Evolutionary conservation across 2,113 vertebrate species (phyloP), one percentile per base, ranked within the genome.

Genomic region (Leiothrix lutea): DNA sequence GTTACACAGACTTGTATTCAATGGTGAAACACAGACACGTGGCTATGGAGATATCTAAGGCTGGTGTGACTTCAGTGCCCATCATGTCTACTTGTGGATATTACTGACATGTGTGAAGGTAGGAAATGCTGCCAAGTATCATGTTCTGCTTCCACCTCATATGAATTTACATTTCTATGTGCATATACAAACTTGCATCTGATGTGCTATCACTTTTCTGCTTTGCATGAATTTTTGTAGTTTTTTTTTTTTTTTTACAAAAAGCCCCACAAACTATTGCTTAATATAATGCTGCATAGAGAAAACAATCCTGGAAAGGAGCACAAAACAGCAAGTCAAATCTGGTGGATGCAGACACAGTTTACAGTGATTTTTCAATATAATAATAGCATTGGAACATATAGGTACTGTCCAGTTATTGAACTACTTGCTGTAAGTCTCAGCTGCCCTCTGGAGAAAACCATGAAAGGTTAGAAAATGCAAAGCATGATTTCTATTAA

Each of bases 1-100:
- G 57, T 26, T 33, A 84, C 14, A 64, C 29, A 35, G 28, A 40
- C 12, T 48, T 14, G 6, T 40, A 73, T 7, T 61, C 7, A 66
- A 2, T 18, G 14, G 42, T 35, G 56, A 89, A 92, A 88, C 1
- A 4, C 0, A 81, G 29, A 50, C 12, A 45, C 2, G 4, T 0
- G 1, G 19, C 54, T 31, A 56, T 12, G 29, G 29, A 87, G 53
- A 71, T 20, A 47, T 0, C 7, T 17, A 47, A 69, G 44, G 61
- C 23, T 90, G 21, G 16, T 85, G 14, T 31, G 61, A 69, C 44
- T 51, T 44, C 48, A 26, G 38, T 22, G 38, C 33, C 48, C 38
- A 24, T 64, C 23, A 18, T 51, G 61, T 80, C 66, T 35, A 12
- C 40, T 56, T 56, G 33, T 25, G 40, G 36, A 5, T 33, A 66